A percentile compares a stretch with the other conserved stretches of the same genome.
phyloP scores from a whole-genome alignment of 2,797 vertebrate genomes.

The Synaphobranchus kaupii region DNA sequence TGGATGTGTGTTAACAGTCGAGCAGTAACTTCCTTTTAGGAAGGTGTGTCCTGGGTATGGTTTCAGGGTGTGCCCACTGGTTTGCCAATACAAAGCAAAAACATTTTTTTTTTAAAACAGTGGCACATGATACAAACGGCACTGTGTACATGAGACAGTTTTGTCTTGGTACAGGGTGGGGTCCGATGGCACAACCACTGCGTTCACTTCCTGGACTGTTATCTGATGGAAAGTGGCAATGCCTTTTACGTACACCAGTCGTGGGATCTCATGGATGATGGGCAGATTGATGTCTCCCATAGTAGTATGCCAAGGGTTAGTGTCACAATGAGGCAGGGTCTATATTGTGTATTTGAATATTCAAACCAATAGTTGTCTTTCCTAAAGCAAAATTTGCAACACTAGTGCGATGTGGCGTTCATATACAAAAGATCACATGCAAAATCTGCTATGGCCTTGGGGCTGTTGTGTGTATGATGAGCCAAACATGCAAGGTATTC shows the following conservation, averaged over 20 bases:
- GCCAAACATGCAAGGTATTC: not conserved
- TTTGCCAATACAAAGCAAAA: not conserved
- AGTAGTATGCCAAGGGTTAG: not conserved
- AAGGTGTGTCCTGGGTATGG: not conserved
- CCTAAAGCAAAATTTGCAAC: not conserved
- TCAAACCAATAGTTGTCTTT: not conserved
- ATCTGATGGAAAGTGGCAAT: not conserved
- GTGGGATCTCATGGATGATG: not conserved
- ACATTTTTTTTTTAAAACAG: too few relatives aligned
- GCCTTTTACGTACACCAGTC: not conserved
- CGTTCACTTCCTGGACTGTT: not conserved
- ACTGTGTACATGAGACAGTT: not conserved
- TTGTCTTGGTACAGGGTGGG: not conserved
- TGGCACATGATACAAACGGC: too few relatives aligned
- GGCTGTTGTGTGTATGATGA: not conserved
- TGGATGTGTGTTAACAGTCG: not conserved
- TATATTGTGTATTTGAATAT: not conserved
- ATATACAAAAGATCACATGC: too few relatives aligned
- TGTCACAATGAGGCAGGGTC: not conserved
- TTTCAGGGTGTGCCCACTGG: not conserved
- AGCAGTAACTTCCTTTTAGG: not conserved
- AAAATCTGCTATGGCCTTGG: too few relatives aligned
- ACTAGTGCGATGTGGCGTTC: not conserved
- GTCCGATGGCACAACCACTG: not conserved
- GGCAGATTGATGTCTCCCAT: not conserved